Percentiles rank a stretch among this genome's conserved stretches.
Evolutionary conservation across 2,888 invertebrate genomes (phyloP).

Genomic region (Operophtera brumata): DNA sequence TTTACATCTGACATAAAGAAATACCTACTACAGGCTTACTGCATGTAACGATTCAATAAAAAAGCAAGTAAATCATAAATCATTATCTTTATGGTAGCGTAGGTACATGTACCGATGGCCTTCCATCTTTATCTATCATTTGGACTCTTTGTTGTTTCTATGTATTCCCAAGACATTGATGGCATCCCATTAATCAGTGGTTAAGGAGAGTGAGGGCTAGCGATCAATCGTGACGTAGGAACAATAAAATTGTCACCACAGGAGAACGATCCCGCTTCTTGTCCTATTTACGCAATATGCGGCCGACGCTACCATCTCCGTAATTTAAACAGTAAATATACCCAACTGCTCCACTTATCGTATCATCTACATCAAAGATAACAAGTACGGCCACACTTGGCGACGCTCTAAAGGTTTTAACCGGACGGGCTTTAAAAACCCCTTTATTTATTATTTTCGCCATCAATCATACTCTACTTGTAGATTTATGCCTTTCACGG

Average conservation of each 20-base stretch:
- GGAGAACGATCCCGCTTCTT: conserved; percentile 42
- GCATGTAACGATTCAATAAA: conserved; percentile 14
- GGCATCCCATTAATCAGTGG: conserved; percentile 43
- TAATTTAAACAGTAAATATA: conserved; percentile 52
- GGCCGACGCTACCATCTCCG: conserved; percentile 49
- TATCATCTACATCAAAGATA: conserved; percentile 49
- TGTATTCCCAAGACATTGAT: conserved; percentile 39
- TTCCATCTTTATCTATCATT: conserved; percentile 26
- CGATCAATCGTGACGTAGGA: conserved; percentile 31
- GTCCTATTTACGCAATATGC: conserved; percentile 59
- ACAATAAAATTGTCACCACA: conserved; percentile 39
- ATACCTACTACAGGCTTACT: conserved; percentile 1
- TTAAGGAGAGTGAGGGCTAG: conserved; percentile 16
- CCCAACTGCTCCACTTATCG: conserved; percentile 45
- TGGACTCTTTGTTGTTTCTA: conserved; percentile 25
- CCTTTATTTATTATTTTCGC: conserved; percentile 35
- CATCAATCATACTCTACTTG: conserved; percentile 44
- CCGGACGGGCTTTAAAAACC: conserved; percentile 36
- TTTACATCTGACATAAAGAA: conserved; percentile 5
- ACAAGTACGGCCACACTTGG: conserved; percentile 24
- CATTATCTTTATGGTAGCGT: conserved; percentile 29
- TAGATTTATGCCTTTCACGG: conserved; percentile 31
- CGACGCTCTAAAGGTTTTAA: conserved; percentile 36
- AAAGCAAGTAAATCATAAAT: conserved; percentile 23
- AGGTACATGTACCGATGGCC: conserved; percentile 25